Conservation (phyloP, 2,113 vertebrate species). For the Chloroceryle aenea region DNA sequence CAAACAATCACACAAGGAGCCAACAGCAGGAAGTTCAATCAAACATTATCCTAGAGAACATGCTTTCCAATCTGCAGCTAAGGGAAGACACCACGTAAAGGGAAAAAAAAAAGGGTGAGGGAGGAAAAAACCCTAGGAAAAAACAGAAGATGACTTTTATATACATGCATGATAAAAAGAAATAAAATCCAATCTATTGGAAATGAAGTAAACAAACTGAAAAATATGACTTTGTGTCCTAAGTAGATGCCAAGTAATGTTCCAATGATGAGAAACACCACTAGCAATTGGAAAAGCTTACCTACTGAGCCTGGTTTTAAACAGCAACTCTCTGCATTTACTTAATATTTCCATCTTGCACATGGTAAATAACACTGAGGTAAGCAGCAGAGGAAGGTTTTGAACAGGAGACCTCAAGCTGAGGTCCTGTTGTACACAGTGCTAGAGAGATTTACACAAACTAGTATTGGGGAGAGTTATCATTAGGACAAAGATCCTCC, state of each 20-base stretch:
- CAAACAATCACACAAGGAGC: neutral
- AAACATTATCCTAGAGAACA: neutral
- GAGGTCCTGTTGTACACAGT: neutral
- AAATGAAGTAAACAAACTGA: neutral
- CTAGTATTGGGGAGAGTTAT: neutral
- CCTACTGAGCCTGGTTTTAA: neutral
- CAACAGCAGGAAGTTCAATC: neutral
- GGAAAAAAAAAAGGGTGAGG: neutral
- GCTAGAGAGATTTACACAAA: neutral
- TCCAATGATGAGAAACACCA: neutral
- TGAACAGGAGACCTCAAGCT: neutral
- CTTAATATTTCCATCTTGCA: neutral
- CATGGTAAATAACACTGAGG: accelerated
- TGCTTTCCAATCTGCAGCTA: conserved; percentile 3
- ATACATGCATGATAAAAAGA: neutral
- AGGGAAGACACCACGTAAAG: neutral
- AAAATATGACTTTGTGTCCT: neutral
- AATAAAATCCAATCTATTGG: neutral
- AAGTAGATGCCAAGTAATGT: neutral
- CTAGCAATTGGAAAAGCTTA: neutral
- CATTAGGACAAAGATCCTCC: neutral
- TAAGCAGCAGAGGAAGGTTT: neutral
- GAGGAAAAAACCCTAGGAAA: neutral
- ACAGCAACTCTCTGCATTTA: neutral
- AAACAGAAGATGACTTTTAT: neutral